These are phyloP conservation scores for Parambassis ranga DNA, from an alignment of 2,797 vertebrate genomes.

Conservation along the genomic window DNA sequence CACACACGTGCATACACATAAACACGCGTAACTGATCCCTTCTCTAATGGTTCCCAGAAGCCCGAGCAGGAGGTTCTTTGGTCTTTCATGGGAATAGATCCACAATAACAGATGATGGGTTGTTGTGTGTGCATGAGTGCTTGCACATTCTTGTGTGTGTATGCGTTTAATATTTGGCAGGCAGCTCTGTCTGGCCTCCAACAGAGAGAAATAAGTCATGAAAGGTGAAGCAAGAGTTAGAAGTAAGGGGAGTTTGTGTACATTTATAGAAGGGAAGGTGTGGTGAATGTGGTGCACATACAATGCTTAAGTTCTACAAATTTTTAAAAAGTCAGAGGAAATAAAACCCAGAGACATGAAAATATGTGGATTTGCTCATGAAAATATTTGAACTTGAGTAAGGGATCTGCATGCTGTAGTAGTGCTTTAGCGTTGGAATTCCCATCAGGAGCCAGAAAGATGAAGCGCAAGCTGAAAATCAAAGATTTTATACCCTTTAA, in stretches of 20 bases:
- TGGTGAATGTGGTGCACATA: neutral
- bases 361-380: conserved; percentile 2
- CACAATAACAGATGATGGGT: conserved; percentile 73
- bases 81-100: conserved; percentile 77
- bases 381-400: conserved; percentile 7
- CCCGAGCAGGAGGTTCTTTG: conserved; percentile 70
- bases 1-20: conserved; percentile 53
- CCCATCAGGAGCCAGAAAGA: neutral
- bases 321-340: no score
- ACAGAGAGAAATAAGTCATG: conserved; percentile 63
- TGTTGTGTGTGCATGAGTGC: conserved; percentile 41
- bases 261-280: conserved; percentile 25
- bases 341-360: neutral
- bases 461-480: neutral
- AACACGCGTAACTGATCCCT: conserved; percentile 74
- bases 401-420: neutral
- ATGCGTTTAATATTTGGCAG: conserved; percentile 64
- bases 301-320: no score
- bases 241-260: conserved; percentile 44
- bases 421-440: neutral
- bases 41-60: conserved; percentile 78
- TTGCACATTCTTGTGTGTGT: conserved; percentile 20
- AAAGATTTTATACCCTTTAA: neutral
- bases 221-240: conserved; percentile 67
- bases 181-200: conserved; percentile 57